Percentiles rank a stretch among this genome's conserved stretches.
These are phyloP conservation scores for Drosophila watanabei DNA, from an alignment of 1,140 invertebrate species.

Conservation along the genomic window DNA sequence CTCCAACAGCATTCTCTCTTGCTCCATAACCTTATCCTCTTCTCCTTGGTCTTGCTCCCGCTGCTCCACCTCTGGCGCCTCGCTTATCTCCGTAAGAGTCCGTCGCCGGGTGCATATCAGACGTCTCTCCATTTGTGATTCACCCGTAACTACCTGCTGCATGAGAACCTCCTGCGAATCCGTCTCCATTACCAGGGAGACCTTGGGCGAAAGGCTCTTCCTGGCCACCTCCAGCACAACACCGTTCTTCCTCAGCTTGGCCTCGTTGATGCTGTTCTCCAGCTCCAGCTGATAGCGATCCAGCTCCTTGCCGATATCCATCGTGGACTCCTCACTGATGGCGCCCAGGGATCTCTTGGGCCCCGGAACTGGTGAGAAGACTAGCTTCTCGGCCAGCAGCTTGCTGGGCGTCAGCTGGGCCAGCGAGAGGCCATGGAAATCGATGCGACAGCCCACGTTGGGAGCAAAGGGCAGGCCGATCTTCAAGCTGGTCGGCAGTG, in stretches of 20 bases:
- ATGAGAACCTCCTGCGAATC: slow-evolving; percentile 18
- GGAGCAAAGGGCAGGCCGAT: slow-evolving; percentile 80
- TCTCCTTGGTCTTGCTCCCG: neutral
- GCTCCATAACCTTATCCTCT: slow-evolving; percentile 2
- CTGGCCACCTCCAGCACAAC: slow-evolving; percentile 10
- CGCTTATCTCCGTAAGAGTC: slow-evolving; percentile 61
- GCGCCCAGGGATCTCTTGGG: slow-evolving; percentile 68
- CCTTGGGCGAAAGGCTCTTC: slow-evolving; percentile 34
- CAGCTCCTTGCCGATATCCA: slow-evolving; percentile 84
- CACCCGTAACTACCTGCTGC: slow-evolving; percentile 11
- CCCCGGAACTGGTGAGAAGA: slow-evolving; percentile 70
- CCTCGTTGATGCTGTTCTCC: slow-evolving; percentile 85
- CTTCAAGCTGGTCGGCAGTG: slow-evolving; percentile 58
- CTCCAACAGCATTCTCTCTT: neutral
- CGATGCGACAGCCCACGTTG: slow-evolving; percentile 79
- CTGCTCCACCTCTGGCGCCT: slow-evolving; percentile 45
- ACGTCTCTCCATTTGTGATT: slow-evolving; percentile 40
- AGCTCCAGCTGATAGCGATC: slow-evolving; percentile 84
- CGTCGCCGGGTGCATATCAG: slow-evolving; percentile 47
- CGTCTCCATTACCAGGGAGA: slow-evolving; percentile 37
- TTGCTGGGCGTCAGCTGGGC: slow-evolving; percentile 78
- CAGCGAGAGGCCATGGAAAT: slow-evolving; percentile 75
- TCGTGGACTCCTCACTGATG: slow-evolving; percentile 79
- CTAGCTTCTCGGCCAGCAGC: slow-evolving; percentile 76
- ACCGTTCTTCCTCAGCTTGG: slow-evolving; percentile 73